phyloP scores from a whole-genome alignment of 2,888 invertebrate genomes.

The Eristalis pertinax region DNA sequence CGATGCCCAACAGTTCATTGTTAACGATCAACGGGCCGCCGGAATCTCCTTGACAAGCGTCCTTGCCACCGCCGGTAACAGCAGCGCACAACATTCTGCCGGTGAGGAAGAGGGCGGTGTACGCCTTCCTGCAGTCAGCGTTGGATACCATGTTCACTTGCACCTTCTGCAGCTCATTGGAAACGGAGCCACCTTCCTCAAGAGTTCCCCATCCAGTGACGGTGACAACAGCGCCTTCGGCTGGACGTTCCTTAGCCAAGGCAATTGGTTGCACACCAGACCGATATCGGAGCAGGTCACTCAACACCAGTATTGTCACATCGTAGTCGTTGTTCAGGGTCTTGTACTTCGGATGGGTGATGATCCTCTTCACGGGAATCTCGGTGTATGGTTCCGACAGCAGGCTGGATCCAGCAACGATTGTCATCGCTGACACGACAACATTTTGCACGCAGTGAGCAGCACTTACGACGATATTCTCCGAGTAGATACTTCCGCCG shows the following conservation, averaged over 20 bases:
- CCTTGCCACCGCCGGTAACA: slow-evolving; percentile 74
- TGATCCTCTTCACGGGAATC: slow-evolving; percentile 10
- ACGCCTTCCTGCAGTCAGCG: slow-evolving; percentile 78
- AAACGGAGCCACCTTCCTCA: slow-evolving; percentile 69
- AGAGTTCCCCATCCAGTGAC: slow-evolving; percentile 79
- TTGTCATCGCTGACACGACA: neutral
- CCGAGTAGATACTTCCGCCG: slow-evolving; percentile 36
- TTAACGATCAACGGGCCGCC: slow-evolving; percentile 78
- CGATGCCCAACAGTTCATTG: slow-evolving; percentile 76
- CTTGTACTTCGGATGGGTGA: slow-evolving; percentile 30
- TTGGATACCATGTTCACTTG: slow-evolving; percentile 82
- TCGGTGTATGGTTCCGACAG: neutral
- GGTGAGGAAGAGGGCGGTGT: slow-evolving; percentile 68
- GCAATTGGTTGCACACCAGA: slow-evolving; percentile 80
- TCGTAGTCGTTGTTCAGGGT: slow-evolving; percentile 15
- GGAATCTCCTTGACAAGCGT: slow-evolving; percentile 78
- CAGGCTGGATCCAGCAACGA: slow-evolving; percentile 37
- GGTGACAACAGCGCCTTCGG: slow-evolving; percentile 73
- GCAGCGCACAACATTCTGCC: slow-evolving; percentile 79
- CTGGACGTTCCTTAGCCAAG: slow-evolving; percentile 74
- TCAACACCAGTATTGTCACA: slow-evolving; percentile 32
- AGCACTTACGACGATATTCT: slow-evolving; percentile 33
- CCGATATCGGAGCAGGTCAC: neutral
- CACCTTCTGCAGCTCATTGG: slow-evolving; percentile 81
- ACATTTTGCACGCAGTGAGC: slow-evolving; percentile 37